These are phyloP conservation scores for Mizuhopecten yessoensis DNA, from an alignment of 1,140 invertebrate genomes.

Conservation along the genomic window DNA sequence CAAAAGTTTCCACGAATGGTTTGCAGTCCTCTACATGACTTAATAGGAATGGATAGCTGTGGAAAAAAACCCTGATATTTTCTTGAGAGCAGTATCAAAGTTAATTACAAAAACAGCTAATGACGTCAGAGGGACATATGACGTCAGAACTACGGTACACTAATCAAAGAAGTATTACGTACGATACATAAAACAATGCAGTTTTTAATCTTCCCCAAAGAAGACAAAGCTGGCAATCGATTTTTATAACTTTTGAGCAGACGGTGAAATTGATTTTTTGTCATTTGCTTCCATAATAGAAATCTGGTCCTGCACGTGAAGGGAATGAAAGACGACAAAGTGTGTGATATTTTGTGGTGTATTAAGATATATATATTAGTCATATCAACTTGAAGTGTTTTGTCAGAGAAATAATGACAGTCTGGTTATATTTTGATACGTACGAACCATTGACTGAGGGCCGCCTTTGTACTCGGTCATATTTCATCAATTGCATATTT, in stretches of 20 bases:
- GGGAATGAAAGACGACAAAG: background rate
- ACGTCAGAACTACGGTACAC: background rate
- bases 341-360: background rate
- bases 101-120: background rate
- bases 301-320: background rate
- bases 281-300: background rate
- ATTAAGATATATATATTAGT: background rate
- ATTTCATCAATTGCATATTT: too few species aligned
- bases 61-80: too few species aligned
- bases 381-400: background rate
- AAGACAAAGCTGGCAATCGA: background rate
- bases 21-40: background rate
- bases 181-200: background rate
- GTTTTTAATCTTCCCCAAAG: background rate
- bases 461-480: too few species aligned
- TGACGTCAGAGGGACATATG: background rate
- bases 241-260: background rate
- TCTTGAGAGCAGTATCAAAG: background rate
- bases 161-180: background rate
- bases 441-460: too few species aligned
- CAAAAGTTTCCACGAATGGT: background rate
- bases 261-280: conserved; percentile 9
- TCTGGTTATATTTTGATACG: too few species aligned
- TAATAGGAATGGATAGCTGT: too few species aligned
- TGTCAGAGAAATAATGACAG: background rate